Base-by-base conservation (phyloP, 2,888 invertebrate species). In the Iphiclides podalirius region DNA sequence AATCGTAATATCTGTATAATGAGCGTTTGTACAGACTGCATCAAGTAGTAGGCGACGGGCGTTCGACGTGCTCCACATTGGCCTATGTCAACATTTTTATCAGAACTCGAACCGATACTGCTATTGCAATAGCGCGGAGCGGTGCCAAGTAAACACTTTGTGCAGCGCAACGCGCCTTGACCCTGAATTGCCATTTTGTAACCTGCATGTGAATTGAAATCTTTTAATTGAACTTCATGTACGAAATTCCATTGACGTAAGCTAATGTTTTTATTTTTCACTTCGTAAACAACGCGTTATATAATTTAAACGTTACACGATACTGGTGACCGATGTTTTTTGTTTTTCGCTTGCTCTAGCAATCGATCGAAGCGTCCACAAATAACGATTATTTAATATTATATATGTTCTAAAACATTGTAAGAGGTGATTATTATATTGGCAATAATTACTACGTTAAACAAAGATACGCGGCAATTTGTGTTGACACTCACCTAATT, bases 11-110 rank as follows among this genome's bases (percentile, higher is more conserved):
- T n/a, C n/a, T n/a, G n/a, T n/a, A n/a, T n/a, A n/a, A n/a, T n/a
- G n/a, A n/a, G n/a, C n/a, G n/a, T n/a, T n/a, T n/a, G n/a, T n/a
- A n/a, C n/a, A n/a, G 6, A 6, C 20, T 20, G 20, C 20, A 36
- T 28, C 35, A 36, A 17, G 54, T 41, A 46, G 49, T 40, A 8
- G 31, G 1, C 20, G 16, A 17, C 3, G 17, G 28, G 40, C 35
- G 35, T 41, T 47, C 35, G 28, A 20, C 28, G 17, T 47, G 17
- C 17, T 47, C 36, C 14, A 37, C 14, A 43, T 48, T 38, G 42
- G 16, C 16, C 41, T 16, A 12, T 26, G 16, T 42, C 11, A n/a
- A 28, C 31, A 16, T 42, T 48, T n/a, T 43, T 41, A 41, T 47
- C 13, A 9, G 20, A 42, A 37, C 37, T 33, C 36, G 13, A 36